These are phyloP conservation scores for Eriosoma lanigerum DNA, from an alignment of 1,140 invertebrate species.

Conservation along the genomic window DNA sequence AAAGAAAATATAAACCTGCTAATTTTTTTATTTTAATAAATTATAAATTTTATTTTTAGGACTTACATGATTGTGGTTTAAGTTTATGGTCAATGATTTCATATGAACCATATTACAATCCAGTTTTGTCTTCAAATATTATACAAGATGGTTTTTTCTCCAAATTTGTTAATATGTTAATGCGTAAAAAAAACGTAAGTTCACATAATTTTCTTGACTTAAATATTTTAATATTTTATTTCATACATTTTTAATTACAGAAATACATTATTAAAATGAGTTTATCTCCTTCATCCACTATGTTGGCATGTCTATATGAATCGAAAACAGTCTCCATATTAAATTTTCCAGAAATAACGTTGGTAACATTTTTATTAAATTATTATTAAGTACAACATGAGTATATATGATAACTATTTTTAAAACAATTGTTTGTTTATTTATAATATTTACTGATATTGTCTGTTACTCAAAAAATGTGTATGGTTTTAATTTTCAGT, in stretches of 20 bases:
- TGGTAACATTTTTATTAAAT: neutral
- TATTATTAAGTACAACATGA: neutral
- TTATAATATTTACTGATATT: neutral
- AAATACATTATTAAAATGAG: constrained; percentile 35
- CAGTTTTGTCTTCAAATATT: constrained; percentile 31
- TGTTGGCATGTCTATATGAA: constrained; percentile 38
- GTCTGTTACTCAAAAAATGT: neutral
- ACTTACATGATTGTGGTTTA: constrained; percentile 39
- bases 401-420: neutral
- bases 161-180: constrained; percentile 17
- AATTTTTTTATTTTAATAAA: no score
- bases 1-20: no score
- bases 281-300: constrained; percentile 28
- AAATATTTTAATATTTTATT: neutral
- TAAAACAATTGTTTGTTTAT: neutral
- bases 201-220: neutral
- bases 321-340: neutral
- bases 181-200: constrained; percentile 40
- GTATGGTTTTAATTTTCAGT: constrained; percentile 7
- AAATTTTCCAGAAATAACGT: constrained; percentile 41
- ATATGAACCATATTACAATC: constrained; percentile 46
- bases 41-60: constrained; percentile 4
- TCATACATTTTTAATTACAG: neutral
- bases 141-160: constrained; percentile 11
- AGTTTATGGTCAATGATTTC: constrained; percentile 48